Conservation (phyloP, 2,113 vertebrate species). For the Scatophagus argus region DNA sequence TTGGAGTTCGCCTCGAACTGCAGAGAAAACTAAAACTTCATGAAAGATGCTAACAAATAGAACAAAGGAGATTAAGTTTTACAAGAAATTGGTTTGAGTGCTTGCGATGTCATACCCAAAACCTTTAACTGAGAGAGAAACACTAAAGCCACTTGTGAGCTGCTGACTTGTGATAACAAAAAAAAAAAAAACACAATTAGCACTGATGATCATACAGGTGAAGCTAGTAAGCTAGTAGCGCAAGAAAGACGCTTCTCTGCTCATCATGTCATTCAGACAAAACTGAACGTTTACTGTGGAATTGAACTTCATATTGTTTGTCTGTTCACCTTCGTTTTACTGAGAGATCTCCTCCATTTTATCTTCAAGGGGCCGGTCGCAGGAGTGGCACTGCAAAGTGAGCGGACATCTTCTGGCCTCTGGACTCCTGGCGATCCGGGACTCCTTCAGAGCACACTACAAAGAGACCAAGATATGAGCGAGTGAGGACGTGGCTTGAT, state of each 20-base stretch:
- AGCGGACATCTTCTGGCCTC: constrained; percentile 82
- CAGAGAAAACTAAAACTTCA: background rate
- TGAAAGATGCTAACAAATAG: background rate
- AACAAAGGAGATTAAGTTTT: background rate
- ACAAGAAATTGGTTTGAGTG: background rate
- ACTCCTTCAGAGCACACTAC: constrained; percentile 77
- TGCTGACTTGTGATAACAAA: no score
- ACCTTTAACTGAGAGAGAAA: no score
- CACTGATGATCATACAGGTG: no score
- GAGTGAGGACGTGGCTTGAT: rapidly evolving
- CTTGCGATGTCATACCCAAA: background rate
- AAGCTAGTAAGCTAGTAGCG: no score
- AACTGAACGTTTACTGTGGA: no score
- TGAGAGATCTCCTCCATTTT: no score
- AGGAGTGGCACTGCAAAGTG: constrained; percentile 85
- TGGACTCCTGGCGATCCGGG: constrained; percentile 77
- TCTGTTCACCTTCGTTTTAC: background rate
- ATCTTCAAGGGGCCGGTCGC: constrained; percentile 82
- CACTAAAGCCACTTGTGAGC: background rate
- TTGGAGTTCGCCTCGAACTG: background rate
- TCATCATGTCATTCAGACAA: no score
- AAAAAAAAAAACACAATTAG: no score
- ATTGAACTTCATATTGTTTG: no score
- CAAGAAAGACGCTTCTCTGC: no score
- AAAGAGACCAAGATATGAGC: constrained; percentile 71